Evolutionary conservation across 2,888 invertebrate species (phyloP), one percentile per base, ranked within the genome.

Genomic region (Atethmia centrago): DNA sequence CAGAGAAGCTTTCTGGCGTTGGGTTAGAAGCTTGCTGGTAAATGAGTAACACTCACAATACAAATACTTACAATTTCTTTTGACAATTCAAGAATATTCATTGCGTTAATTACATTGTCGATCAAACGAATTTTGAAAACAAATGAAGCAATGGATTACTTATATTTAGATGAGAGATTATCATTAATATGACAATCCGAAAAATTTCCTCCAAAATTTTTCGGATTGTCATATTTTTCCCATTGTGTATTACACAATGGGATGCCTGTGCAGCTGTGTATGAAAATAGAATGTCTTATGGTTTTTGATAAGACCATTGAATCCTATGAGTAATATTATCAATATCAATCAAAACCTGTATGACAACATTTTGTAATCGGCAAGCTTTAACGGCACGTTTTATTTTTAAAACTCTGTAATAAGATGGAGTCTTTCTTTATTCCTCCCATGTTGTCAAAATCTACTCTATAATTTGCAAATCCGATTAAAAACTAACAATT

Each of bases 381-480:
- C n/a, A n/a, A n/a, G n/a, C n/a, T n/a, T n/a, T n/a, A 62, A 62
- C 25, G 25, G 42, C n/a, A n/a, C n/a, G n/a, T 62, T 25, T 21
- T 12, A 21, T 10, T 19, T 36, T 36, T 62, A 19, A 2, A 19
- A 62, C 8, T 45, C 12, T 4, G 8, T 45, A 25, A 12, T 25
- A 42, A 16, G 10, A 3, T 8, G 19, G 19, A n/a, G 28, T 47
- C 2, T 28, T 31, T 47, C n/a, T n/a, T 64, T 19, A 47, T 49
- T 36, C 59, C 36, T n/a, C 51, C n/a, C n/a, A 16, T 12, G 19
- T 36, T 53, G 64, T 64, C 19, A 55, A 31, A 36, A 19, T 28
- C 28, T 3, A 14, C 63, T 59, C 59, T 49, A 42, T 79, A 77
- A 77, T 77, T 77, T 77, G 63, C 77, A 72, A 72, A 72, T 79